Evolutionary conservation across 2,797 vertebrate genomes (phyloP).

Genomic region (Serranus cabrilla): DNA sequence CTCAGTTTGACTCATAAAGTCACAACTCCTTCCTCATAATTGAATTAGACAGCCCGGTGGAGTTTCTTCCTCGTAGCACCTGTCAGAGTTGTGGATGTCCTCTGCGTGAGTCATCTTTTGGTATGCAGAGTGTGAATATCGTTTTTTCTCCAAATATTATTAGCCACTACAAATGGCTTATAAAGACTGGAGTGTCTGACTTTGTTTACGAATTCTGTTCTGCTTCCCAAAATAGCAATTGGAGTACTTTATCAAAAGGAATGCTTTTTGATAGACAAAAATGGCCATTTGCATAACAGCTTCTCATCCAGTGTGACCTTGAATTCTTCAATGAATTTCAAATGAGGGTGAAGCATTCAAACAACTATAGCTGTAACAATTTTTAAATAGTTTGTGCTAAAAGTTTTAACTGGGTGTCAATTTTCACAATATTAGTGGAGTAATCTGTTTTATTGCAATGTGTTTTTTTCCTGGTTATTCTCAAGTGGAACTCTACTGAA

Average conservation of each 20-base stretch:
- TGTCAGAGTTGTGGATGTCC: slow-evolving; percentile 28
- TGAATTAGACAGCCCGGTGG: slow-evolving; percentile 33
- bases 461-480: not conserved
- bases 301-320: no score
- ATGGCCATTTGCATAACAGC: no score
- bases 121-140: not conserved
- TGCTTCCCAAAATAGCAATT: slow-evolving; percentile 2
- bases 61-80: slow-evolving; percentile 32
- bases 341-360: no score
- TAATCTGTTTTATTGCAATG: not conserved
- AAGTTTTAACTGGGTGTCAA: not conserved
- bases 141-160: slow-evolving; percentile 17
- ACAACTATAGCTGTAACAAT: no score
- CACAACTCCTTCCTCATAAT: slow-evolving; percentile 33
- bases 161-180: not conserved
- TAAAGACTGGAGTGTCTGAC: not conserved
- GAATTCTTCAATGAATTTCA: no score
- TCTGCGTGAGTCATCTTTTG: slow-evolving; percentile 35
- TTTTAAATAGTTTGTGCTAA: no score
- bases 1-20: slow-evolving; percentile 26
- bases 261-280: no score
- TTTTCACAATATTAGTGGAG: not conserved
- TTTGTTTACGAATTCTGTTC: slow-evolving; percentile 10
- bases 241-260: no score
- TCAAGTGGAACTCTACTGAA: not conserved